Conservation (phyloP, 2,888 invertebrate genomes). For the Microctonus brassicae region DNA sequence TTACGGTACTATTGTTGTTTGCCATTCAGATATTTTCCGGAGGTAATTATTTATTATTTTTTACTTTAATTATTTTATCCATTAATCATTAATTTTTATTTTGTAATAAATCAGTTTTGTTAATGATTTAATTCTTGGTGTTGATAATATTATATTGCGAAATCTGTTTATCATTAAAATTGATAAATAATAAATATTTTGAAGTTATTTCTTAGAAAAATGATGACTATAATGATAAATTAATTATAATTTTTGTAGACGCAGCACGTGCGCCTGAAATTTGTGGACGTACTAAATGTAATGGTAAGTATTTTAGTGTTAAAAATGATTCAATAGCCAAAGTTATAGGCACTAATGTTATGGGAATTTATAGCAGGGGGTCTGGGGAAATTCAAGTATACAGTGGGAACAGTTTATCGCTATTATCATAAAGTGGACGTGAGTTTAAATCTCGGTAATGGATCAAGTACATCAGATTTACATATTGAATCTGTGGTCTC, state of each 20-base stretch:
- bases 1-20: slow-evolving; percentile 9
- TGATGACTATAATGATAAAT: background rate
- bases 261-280: slow-evolving; percentile 55
- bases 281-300: slow-evolving; percentile 63
- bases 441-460: slow-evolving; percentile 71
- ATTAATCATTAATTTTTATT: too few species aligned
- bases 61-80: background rate
- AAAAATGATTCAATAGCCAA: background rate
- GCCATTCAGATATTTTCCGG: background rate
- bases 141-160: background rate
- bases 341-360: background rate
- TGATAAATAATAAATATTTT: background rate
- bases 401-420: slow-evolving; percentile 74
- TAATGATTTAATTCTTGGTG: background rate
- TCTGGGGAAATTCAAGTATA: slow-evolving; percentile 77
- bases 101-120: slow-evolving; percentile 8
- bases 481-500: slow-evolving; percentile 75
- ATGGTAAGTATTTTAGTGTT: slow-evolving; percentile 52
- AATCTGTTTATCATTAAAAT: background rate
- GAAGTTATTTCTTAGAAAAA: background rate
- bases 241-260: slow-evolving; percentile 50
- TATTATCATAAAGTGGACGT: slow-evolving; percentile 82
- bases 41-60: background rate
- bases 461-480: slow-evolving; percentile 77
- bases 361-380: slow-evolving; percentile 67